phyloP scores from a whole-genome alignment of 2,113 vertebrate genomes.

The Crocuta crocuta region DNA sequence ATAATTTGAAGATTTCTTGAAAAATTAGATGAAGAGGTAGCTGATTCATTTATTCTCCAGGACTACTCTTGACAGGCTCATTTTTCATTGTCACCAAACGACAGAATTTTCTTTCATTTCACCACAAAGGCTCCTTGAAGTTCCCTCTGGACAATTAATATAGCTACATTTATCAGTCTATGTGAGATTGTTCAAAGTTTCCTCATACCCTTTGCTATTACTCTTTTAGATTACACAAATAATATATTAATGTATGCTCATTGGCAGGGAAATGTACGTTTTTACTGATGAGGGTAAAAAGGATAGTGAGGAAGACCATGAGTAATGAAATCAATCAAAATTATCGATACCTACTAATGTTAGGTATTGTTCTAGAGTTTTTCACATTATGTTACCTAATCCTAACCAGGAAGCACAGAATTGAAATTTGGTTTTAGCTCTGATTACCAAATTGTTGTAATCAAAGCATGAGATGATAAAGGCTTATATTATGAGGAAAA shows the following conservation, averaged over 20 bases:
- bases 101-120: conserved; percentile 41
- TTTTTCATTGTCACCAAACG: conserved; percentile 5
- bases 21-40: neutral
- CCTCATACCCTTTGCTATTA: neutral
- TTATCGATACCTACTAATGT: neutral
- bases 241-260: neutral
- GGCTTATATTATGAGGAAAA: neutral
- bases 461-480: neutral
- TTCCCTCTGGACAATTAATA: conserved; percentile 22
- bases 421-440: conserved; percentile 27
- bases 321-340: conserved; percentile 21
- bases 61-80: conserved; percentile 36
- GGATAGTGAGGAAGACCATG: neutral
- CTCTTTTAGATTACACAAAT: neutral
- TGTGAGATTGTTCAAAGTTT: neutral
- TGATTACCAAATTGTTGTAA: conserved; percentile 17
- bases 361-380: neutral
- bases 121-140: neutral
- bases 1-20: neutral
- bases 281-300: conserved; percentile 14
- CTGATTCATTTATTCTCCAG: neutral
- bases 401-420: neutral
- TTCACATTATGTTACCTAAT: neutral
- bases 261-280: neutral
- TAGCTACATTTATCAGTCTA: neutral